Evolutionary conservation across 2,888 invertebrate species (phyloP).

Genomic region (Meteorus cinctellus): DNA sequence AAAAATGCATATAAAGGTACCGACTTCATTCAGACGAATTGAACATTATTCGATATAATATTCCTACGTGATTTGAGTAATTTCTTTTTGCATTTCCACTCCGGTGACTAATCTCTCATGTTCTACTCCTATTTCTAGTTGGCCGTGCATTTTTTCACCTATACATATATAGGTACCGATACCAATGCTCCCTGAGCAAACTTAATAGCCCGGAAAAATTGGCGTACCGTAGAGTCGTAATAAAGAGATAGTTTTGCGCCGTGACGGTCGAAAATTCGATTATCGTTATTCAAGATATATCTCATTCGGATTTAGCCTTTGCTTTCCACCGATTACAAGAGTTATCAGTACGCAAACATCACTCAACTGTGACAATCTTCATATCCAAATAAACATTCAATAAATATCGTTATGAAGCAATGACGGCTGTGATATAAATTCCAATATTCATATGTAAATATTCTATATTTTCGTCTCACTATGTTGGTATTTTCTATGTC

Average conservation of each 20-base stretch:
- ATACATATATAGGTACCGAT: neutral
- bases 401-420: neutral
- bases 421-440: neutral
- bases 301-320: constrained; percentile 27
- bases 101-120: neutral
- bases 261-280: constrained; percentile 45
- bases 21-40: neutral
- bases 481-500: neutral
- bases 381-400: neutral
- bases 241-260: constrained; percentile 31
- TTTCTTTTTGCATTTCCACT: neutral
- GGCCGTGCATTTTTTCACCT: neutral
- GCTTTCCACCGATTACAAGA: constrained; percentile 52
- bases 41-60: neutral
- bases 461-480: neutral
- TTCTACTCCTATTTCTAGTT: neutral
- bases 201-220: constrained; percentile 50
- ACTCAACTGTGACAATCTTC: constrained; percentile 44
- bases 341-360: constrained; percentile 53
- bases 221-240: constrained; percentile 40
- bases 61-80: too few species aligned
- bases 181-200: constrained; percentile 12
- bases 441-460: neutral
- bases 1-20: neutral
- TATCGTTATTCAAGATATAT: constrained; percentile 43